These are phyloP conservation scores for Clostera curtula DNA, from an alignment of 2,888 invertebrate genomes.

Conservation along the genomic window DNA sequence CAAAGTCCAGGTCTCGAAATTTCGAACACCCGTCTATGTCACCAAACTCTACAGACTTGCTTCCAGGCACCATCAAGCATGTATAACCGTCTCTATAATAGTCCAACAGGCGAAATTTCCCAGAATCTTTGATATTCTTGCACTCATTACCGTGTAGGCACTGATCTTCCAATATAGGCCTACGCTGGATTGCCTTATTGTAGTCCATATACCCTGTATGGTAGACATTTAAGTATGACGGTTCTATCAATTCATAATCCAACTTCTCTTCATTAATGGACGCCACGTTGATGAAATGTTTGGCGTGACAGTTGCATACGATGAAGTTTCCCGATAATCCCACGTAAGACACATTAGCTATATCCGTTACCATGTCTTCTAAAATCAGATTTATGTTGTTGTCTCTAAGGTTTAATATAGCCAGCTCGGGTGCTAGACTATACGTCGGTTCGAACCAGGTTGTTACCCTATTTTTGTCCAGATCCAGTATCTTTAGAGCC, in stretches of 20 bases:
- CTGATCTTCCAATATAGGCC: conserved; percentile 19
- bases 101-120: conserved; percentile 39
- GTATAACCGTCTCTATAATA: conserved; percentile 27
- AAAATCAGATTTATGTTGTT: conserved; percentile 76
- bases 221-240: conserved; percentile 4
- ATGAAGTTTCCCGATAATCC: conserved; percentile 74
- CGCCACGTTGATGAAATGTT: conserved; percentile 63
- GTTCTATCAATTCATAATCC: conserved; percentile 1
- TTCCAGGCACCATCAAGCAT: conserved; percentile 33
- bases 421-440: conserved; percentile 44
- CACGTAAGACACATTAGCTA: conserved; percentile 57
- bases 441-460: conserved; percentile 71
- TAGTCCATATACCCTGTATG: conserved; percentile 35
- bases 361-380: conserved; percentile 71
- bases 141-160: conserved; percentile 15
- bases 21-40: conserved; percentile 29
- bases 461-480: conserved; percentile 69
- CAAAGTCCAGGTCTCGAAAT: conserved; percentile 17
- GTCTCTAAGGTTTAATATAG: conserved; percentile 54
- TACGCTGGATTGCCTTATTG: conserved; percentile 25
- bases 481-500: conserved; percentile 60
- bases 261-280: conserved; percentile 22
- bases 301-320: conserved; percentile 73
- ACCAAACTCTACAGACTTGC: conserved; percentile 20
- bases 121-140: conserved; percentile 19